Percentiles rank a stretch among this genome's conserved stretches.
Evolutionary conservation across 1,140 invertebrate species (phyloP).

Genomic region (Luehdorfia chinensis): DNA sequence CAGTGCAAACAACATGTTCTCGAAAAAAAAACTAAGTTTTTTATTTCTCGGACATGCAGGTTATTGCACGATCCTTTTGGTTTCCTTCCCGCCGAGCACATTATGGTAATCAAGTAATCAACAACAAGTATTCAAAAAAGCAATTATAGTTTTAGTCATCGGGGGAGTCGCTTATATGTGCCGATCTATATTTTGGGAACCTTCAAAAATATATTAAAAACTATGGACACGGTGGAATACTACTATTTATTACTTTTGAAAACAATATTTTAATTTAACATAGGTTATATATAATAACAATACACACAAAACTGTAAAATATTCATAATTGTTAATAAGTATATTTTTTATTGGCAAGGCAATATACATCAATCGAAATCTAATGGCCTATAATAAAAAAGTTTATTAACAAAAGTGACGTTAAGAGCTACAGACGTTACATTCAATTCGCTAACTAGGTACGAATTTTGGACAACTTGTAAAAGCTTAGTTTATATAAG

Average conservation of each 20-base stretch:
- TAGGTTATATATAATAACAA: constrained; percentile 9
- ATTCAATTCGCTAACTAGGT: constrained; percentile 6
- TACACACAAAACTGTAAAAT: constrained; percentile 15
- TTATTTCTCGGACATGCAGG: no score
- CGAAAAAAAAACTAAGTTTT: no score
- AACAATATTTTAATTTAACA: constrained; percentile 11
- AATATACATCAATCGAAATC: background rate
- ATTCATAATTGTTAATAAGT: background rate
- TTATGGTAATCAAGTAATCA: no score
- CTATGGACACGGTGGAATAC: background rate
- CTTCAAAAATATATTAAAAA: no score
- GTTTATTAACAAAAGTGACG: no score
- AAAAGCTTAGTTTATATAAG: constrained; percentile 33
- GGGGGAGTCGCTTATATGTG: no score
- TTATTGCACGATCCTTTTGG: no score
- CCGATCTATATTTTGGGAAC: no score
- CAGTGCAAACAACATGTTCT: no score
- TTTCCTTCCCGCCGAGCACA: no score
- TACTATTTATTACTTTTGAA: constrained; percentile 16
- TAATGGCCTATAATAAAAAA: background rate
- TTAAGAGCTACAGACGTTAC: constrained; percentile 4
- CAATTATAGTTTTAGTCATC: no score
- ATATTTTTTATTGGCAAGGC: background rate
- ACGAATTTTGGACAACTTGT: constrained; percentile 26
- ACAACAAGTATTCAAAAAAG: no score